phyloP scores from a whole-genome alignment of 2,797 vertebrate species.

The Dallia pectoralis region DNA sequence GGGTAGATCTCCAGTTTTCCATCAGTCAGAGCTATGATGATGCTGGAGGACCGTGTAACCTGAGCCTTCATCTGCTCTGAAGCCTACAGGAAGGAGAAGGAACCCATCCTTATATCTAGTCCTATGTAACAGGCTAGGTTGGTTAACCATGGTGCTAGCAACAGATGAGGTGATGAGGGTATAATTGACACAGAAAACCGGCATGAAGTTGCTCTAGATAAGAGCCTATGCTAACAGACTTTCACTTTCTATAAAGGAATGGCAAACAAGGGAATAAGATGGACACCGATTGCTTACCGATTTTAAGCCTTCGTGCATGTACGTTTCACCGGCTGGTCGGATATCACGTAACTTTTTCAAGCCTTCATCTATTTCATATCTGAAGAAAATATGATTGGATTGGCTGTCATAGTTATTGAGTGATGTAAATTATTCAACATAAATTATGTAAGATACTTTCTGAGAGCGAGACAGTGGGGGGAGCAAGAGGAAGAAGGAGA shows the following conservation, averaged over 20 bases:
- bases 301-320: conserved; percentile 91
- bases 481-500: background rate
- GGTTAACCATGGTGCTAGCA: no score
- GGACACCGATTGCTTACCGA: conserved; percentile 70
- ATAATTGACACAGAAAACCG: background rate
- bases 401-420: no score
- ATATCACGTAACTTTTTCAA: conserved; percentile 80
- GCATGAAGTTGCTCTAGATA: background rate
- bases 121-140: no score
- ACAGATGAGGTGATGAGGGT: no score
- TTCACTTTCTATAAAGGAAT: no score
- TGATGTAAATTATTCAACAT: no score
- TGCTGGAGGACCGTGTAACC: conserved; percentile 78
- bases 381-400: conserved; percentile 26
- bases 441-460: no score
- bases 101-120: background rate
- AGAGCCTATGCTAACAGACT: no score
- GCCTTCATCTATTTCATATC: conserved; percentile 79
- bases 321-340: conserved; percentile 87
- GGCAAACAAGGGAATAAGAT: no score
- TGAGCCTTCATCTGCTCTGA: conserved; percentile 84
- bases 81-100: conserved; percentile 55
- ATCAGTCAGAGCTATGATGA: conserved; percentile 93
- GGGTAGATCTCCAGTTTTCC: conserved; percentile 85
- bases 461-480: background rate